Percentiles rank a stretch among this genome's conserved stretches.
phyloP scores from a whole-genome alignment of 2,797 vertebrate species.

The Neosalanx taihuensis region DNA sequence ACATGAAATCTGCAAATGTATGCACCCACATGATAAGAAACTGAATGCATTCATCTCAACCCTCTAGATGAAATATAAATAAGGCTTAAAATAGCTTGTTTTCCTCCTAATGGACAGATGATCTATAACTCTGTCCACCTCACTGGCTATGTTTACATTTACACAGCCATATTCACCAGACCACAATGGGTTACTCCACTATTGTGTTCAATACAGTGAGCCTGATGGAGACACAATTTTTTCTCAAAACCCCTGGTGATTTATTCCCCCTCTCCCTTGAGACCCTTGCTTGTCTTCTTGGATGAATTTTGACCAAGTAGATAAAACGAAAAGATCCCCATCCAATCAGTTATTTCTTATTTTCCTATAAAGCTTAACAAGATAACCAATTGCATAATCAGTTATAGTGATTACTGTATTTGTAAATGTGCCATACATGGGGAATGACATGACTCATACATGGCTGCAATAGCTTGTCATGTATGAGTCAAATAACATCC shows the following conservation, averaged over 20 bases:
- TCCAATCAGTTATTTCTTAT: neutral
- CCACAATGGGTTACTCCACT: conserved; percentile 22
- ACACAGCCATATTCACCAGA: neutral
- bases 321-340: neutral
- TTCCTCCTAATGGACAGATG: neutral
- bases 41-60: no score
- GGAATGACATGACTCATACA: neutral
- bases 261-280: conserved; percentile 31
- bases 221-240: conserved; percentile 14
- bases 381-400: neutral
- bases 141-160: neutral
- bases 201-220: conserved; percentile 33
- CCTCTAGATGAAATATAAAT: no score
- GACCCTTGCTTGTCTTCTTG: conserved; percentile 40
- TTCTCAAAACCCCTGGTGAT: neutral
- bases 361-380: conserved; percentile 3
- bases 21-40: no score
- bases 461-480: neutral
- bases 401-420: neutral
- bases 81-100: no score
- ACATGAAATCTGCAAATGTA: no score
- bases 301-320: neutral
- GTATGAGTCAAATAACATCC: neutral
- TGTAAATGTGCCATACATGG: neutral
- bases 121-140: neutral